A percentile compares a stretch with the other conserved stretches of the same genome.
Conservation (phyloP, 1,140 invertebrate species). For the Hylaeus anthracinus region DNA sequence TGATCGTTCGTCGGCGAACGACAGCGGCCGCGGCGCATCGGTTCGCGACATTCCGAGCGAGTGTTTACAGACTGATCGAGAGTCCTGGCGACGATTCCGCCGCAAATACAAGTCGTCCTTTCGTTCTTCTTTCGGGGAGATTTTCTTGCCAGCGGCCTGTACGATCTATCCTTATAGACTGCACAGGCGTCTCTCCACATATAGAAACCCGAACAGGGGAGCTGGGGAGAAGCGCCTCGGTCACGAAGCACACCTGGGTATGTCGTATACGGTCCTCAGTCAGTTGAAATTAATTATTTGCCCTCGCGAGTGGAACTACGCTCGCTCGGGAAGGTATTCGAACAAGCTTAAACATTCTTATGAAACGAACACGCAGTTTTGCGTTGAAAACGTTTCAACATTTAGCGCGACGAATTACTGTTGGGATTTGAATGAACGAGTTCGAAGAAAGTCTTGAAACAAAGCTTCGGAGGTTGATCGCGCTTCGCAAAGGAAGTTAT, state of each 20-base stretch:
- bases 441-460: too few species aligned
- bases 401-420: too few species aligned
- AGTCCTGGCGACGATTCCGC: constrained; percentile 12
- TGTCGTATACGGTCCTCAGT: constrained; percentile 10
- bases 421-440: too few species aligned
- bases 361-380: neutral
- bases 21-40: constrained; percentile 5
- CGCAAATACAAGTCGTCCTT: constrained; percentile 51
- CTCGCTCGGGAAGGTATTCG: neutral
- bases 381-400: too few species aligned
- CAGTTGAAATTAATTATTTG: constrained; percentile 7
- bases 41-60: constrained; percentile 22
- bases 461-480: too few species aligned
- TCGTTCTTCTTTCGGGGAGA: constrained; percentile 22
- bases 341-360: neutral
- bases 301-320: neutral
- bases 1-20: neutral
- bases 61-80: constrained; percentile 38
- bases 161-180: constrained; percentile 39
- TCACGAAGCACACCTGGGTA: constrained; percentile 30
- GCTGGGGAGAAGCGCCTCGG: neutral
- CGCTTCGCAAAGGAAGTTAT: too few species aligned
- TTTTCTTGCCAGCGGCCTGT: constrained; percentile 24
- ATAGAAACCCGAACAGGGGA: constrained; percentile 33
- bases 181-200: constrained; percentile 8